Evolutionary conservation across 1,140 invertebrate genomes (phyloP).

Genomic region (Calephelis nemesis): DNA sequence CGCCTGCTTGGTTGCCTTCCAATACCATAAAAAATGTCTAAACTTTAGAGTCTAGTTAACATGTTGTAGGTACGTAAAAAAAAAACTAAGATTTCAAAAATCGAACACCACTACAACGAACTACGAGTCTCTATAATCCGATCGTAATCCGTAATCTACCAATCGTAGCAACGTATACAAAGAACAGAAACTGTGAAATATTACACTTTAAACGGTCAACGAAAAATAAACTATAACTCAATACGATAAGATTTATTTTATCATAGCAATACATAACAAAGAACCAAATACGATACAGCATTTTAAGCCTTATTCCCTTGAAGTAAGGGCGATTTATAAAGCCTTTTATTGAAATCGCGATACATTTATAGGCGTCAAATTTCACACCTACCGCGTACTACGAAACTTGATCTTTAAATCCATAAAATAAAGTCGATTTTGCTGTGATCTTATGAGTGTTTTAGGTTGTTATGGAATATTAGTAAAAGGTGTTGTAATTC

Average conservation of each 20-base stretch:
- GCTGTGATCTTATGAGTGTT: not conserved
- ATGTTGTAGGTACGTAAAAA: not conserved
- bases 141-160: slow-evolving; percentile 36
- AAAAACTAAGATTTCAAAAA: slow-evolving; percentile 20
- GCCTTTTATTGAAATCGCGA: slow-evolving; percentile 31
- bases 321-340: slow-evolving; percentile 32
- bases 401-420: slow-evolving; percentile 29
- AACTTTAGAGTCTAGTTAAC: no score
- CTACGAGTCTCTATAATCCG: slow-evolving; percentile 27
- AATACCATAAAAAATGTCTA: no score
- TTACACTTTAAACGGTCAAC: slow-evolving; percentile 46
- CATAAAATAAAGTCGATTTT: slow-evolving; percentile 30
- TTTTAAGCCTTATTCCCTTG: slow-evolving; percentile 32
- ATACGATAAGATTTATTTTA: slow-evolving; percentile 30
- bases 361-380: slow-evolving; percentile 68
- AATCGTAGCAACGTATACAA: slow-evolving; percentile 42
- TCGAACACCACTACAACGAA: slow-evolving; percentile 18
- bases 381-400: slow-evolving; percentile 59
- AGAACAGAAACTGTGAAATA: slow-evolving; percentile 61
- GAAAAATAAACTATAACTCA: slow-evolving; percentile 27
- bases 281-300: slow-evolving; percentile 28
- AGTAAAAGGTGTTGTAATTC: slow-evolving; percentile 68
- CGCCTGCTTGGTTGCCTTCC: no score
- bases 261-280: slow-evolving; percentile 33
- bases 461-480: slow-evolving; percentile 40